phyloP scores from a whole-genome alignment of 2,113 vertebrate species.

The Oreotragus oreotragus region DNA sequence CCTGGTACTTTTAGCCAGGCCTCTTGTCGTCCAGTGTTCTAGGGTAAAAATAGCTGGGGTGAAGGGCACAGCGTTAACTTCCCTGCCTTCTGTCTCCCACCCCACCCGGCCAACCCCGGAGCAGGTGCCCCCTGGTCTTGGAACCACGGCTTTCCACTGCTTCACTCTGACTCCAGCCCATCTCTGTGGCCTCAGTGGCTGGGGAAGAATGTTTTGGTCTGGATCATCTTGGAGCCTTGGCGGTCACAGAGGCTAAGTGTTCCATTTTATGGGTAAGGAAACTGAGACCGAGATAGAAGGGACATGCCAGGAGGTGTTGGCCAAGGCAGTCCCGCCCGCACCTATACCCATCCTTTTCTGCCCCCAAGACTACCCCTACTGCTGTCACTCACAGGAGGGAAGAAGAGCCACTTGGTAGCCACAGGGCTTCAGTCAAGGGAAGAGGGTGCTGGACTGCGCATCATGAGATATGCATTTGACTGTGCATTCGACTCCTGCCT shows the following conservation, averaged over 20 bases:
- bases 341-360: background rate
- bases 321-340: too few species aligned
- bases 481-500: background rate
- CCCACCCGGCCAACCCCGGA: background rate
- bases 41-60: conserved; percentile 70
- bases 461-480: background rate
- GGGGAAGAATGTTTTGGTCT: conserved; percentile 44
- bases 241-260: background rate
- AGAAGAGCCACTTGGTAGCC: background rate
- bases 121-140: conserved; percentile 62
- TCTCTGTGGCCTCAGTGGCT: conserved; percentile 29
- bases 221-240: background rate
- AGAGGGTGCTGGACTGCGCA: background rate
- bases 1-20: conserved; percentile 68
- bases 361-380: too few species aligned
- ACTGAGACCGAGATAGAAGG: background rate
- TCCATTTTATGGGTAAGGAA: conserved; percentile 44
- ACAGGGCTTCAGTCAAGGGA: background rate
- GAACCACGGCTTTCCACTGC: background rate
- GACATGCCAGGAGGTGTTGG: background rate
- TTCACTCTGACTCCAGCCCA: conserved; percentile 42
- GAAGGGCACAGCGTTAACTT: conserved; percentile 55
- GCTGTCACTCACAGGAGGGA: background rate
- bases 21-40: conserved; percentile 37
- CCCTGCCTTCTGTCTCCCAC: background rate